phyloP scores from a whole-genome alignment of 2,797 vertebrate species.

The Myotis pilosus region DNA sequence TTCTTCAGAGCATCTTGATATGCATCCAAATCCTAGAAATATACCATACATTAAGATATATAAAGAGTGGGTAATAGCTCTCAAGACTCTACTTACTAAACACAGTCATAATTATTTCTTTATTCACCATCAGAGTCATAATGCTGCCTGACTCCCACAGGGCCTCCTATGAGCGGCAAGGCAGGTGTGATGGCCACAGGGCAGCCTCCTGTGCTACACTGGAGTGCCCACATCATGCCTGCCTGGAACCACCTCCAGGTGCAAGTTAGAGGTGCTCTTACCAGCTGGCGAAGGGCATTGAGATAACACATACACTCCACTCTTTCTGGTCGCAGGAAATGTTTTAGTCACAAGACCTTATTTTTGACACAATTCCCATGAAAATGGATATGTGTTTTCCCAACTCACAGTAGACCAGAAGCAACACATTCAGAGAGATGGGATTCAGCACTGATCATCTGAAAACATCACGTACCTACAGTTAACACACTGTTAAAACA shows the following conservation, averaged over 20 bases:
- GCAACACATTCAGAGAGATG: background rate
- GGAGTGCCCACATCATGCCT: background rate
- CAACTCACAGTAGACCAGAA: background rate
- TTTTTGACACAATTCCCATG: background rate
- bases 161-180: background rate
- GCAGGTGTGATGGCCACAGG: background rate
- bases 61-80: background rate
- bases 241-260: background rate
- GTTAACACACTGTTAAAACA: background rate
- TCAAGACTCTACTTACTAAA: background rate
- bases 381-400: background rate
- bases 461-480: background rate
- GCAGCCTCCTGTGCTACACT: background rate
- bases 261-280: background rate
- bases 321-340: background rate
- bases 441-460: background rate
- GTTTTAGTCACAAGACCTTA: background rate
- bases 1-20: conserved; percentile 56
- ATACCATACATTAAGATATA: conserved; percentile 29
- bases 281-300: background rate
- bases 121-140: background rate
- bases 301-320: background rate
- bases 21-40: conserved; percentile 67
- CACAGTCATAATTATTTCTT: background rate
- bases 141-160: background rate